Evolutionary conservation across 2,797 vertebrate species (phyloP).

Genomic region (Sebastes miniatus): DNA sequence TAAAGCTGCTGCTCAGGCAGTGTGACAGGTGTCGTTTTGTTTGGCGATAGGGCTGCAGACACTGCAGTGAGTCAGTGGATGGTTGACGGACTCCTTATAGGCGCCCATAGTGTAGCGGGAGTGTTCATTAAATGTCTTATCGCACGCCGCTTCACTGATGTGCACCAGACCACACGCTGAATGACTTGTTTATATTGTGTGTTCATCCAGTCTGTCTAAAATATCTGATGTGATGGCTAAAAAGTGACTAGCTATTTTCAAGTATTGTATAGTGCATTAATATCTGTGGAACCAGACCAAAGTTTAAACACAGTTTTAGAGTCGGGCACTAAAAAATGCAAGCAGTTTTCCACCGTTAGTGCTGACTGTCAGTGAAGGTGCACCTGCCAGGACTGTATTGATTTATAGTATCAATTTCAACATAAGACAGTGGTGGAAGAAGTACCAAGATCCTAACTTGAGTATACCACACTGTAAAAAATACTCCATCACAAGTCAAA

Average conservation of each 20-base stretch:
- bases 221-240: background rate
- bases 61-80: conserved; percentile 38
- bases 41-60: conserved; percentile 53
- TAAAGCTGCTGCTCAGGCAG: conserved; percentile 76
- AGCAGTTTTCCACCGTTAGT: background rate
- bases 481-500: background rate
- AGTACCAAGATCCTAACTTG: background rate
- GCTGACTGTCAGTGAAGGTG: background rate
- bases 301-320: background rate
- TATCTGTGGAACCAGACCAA: background rate
- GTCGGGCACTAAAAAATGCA: background rate
- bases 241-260: background rate
- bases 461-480: background rate
- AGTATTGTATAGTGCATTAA: background rate
- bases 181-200: conserved; percentile 44
- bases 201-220: background rate
- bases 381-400: background rate
- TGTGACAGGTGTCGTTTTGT: conserved; percentile 80
- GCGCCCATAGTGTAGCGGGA: conserved; percentile 1
- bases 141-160: conserved; percentile 9
- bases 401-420: background rate
- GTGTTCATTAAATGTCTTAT: conserved; percentile 43
- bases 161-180: background rate
- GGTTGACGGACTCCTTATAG: conserved; percentile 47
- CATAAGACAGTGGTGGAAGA: background rate